Percentiles rank a stretch among this genome's conserved stretches.
Conservation (phyloP, 2,797 vertebrate species). For the Glossophaga mutica region DNA sequence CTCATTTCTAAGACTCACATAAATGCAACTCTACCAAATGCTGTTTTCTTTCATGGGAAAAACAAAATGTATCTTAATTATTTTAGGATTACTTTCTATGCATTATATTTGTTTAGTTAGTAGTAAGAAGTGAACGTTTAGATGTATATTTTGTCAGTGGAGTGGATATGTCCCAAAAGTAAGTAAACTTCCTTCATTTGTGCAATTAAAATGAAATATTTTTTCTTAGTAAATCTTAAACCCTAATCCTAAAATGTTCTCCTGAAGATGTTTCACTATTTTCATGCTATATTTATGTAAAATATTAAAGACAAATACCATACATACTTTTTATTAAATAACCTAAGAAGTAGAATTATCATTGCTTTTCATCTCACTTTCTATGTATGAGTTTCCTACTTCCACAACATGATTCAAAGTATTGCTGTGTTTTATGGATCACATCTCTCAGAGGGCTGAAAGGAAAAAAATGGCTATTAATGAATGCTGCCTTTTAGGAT, state of each 20-base stretch:
- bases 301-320: neutral
- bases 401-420: neutral
- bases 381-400: neutral
- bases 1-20: slow-evolving; percentile 69
- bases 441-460: neutral
- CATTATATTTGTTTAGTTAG: neutral
- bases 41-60: slow-evolving; percentile 30
- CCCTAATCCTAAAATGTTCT: neutral
- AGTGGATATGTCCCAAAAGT: neutral
- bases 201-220: neutral
- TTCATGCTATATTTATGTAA: neutral
- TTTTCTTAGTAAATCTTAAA: neutral
- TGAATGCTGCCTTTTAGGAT: neutral
- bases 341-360: neutral
- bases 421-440: neutral
- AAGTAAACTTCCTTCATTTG: neutral
- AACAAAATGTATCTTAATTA: neutral
- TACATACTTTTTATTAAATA: neutral
- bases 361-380: neutral
- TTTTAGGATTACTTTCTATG: neutral
- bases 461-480: neutral
- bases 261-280: neutral
- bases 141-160: accelerated
- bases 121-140: neutral
- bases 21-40: slow-evolving; percentile 52